Conservation (phyloP, 1,140 invertebrate genomes). For the Arctopsyche grandis region DNA sequence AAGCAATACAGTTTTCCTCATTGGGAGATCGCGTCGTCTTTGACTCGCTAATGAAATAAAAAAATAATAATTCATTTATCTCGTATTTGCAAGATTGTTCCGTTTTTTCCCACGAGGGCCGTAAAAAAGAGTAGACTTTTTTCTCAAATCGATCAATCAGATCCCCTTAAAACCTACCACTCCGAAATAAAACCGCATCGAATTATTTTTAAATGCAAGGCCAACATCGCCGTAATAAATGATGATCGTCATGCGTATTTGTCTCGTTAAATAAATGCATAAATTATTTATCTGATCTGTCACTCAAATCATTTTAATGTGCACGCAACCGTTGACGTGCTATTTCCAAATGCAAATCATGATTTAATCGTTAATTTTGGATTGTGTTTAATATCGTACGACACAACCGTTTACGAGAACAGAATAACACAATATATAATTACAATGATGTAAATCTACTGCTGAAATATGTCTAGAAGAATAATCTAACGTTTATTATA, state of each 20-base stretch:
- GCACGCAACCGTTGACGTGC: background rate
- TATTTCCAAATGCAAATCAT: background rate
- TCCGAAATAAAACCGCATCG: background rate
- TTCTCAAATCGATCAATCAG: background rate
- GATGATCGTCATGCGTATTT: background rate
- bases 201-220: background rate
- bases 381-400: background rate
- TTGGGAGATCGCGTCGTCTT: background rate
- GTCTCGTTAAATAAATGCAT: background rate
- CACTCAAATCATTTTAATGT: background rate
- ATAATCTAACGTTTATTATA: too few relatives aligned
- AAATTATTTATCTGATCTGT: background rate
- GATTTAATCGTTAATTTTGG: background rate
- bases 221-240: background rate
- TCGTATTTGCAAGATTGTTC: too few relatives aligned
- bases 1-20: background rate
- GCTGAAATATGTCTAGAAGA: too few relatives aligned
- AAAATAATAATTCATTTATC: too few relatives aligned
- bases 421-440: too few relatives aligned
- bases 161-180: background rate
- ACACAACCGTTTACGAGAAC: background rate
- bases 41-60: too few relatives aligned
- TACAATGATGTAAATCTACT: too few relatives aligned
- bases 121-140: too few relatives aligned
- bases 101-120: too few relatives aligned